A percentile compares a stretch with the other conserved stretches of the same genome.
Evolutionary conservation across 2,113 vertebrate species (phyloP).

Genomic region (Zootoca vivipara): DNA sequence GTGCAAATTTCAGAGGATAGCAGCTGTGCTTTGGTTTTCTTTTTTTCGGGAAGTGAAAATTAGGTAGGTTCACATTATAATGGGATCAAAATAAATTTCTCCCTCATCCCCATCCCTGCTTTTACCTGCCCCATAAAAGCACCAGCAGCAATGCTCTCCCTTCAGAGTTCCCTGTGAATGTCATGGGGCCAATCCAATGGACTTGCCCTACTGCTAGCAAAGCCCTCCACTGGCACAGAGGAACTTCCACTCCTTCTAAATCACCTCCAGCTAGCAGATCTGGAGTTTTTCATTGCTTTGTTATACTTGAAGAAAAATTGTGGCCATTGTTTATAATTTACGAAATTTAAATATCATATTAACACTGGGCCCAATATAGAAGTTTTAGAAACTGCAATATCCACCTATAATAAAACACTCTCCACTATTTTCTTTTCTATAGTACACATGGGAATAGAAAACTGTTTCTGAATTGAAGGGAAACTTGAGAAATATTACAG

Average conservation of each 20-base stretch:
- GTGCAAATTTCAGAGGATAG: no score
- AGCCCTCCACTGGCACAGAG: neutral
- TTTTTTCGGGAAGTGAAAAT: no score
- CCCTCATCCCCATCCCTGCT: neutral
- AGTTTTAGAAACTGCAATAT: neutral
- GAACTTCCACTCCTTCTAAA: neutral
- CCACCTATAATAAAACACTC: neutral
- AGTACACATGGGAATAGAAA: constrained; percentile 12
- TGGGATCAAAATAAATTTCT: no score
- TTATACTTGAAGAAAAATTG: neutral
- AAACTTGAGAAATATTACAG: constrained; percentile 44
- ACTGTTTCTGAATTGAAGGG: constrained; percentile 9
- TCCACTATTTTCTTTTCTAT: neutral
- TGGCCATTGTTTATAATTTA: neutral
- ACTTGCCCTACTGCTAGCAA: no score
- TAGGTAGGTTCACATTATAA: no score
- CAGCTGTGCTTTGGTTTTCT: no score
- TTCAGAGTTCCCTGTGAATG: neutral
- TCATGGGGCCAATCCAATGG: neutral
- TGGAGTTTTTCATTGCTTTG: neutral
- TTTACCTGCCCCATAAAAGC: neutral
- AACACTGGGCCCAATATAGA: neutral
- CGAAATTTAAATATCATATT: neutral
- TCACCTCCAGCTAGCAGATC: neutral
- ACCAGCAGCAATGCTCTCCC: no score